Percentiles rank a stretch among this genome's conserved stretches.
Evolutionary conservation across 2,113 vertebrate species (phyloP).

Genomic region (Vulpes vulpes): DNA sequence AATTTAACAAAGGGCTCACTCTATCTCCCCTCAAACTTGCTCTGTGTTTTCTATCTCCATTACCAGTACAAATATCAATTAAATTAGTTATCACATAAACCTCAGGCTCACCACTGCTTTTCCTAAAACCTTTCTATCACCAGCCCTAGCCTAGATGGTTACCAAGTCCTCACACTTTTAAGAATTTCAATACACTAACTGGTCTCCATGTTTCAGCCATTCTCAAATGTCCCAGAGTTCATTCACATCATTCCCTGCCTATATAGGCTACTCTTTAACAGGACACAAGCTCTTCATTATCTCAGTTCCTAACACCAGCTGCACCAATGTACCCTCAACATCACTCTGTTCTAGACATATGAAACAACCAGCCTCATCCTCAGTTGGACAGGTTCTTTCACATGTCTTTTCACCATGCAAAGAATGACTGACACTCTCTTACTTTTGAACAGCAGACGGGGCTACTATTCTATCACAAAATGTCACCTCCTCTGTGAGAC

Average conservation of each 20-base stretch:
- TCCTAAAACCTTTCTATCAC: background rate
- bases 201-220: background rate
- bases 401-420: background rate
- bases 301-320: background rate
- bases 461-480: background rate
- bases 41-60: background rate
- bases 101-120: background rate
- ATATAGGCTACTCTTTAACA: background rate
- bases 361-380: background rate
- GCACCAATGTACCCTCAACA: background rate
- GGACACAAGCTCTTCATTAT: background rate
- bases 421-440: background rate
- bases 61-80: background rate
- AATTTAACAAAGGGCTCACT: background rate
- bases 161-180: background rate
- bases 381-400: background rate
- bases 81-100: background rate
- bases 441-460: background rate
- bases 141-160: background rate
- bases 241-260: background rate
- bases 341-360: background rate
- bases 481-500: background rate
- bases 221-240: background rate
- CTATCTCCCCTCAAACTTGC: background rate
- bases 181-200: background rate